Conservation (phyloP, 64 coral and sea anemone species). For the Dendrophyllia cribrosa region DNA sequence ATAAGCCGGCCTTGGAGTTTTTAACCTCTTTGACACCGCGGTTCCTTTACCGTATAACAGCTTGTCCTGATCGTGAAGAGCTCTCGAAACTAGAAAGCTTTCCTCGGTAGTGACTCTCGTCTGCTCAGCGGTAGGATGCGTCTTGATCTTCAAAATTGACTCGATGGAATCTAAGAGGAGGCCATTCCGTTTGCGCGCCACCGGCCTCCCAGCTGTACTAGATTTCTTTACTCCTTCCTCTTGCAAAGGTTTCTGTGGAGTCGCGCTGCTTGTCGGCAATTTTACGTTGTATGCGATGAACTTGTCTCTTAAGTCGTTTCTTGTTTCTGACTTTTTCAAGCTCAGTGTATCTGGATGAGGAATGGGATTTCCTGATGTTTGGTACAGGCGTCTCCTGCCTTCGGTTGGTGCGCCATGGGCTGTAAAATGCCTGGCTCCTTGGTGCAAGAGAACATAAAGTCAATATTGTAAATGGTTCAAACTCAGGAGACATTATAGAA, state of each 20-base stretch:
- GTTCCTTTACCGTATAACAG: background rate
- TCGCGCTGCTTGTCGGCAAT: background rate
- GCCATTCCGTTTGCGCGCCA: background rate
- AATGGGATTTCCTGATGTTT: constrained; percentile 31
- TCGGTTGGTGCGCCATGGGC: background rate
- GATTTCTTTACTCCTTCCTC: constrained; percentile 41
- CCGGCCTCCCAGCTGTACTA: background rate
- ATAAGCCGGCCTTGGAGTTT: background rate
- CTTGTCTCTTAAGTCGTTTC: background rate
- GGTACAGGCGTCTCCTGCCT: background rate
- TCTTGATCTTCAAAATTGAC: constrained; percentile 22
- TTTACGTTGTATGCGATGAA: background rate
- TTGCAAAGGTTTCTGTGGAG: constrained; percentile 5
- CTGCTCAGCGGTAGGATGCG: background rate
- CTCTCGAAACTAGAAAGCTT: background rate
- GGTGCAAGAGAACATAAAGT: background rate
- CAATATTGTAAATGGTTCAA: background rate
- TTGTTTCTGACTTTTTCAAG: constrained; percentile 28
- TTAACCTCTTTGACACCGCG: background rate
- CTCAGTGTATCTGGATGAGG: constrained; percentile 19
- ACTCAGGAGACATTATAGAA: background rate
- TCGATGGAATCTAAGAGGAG: background rate
- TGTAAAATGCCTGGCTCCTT: background rate
- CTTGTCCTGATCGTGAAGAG: background rate
- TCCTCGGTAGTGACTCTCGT: background rate